phyloP scores from a whole-genome alignment of 2,888 invertebrate genomes.

The Crocallis elinguaria region DNA sequence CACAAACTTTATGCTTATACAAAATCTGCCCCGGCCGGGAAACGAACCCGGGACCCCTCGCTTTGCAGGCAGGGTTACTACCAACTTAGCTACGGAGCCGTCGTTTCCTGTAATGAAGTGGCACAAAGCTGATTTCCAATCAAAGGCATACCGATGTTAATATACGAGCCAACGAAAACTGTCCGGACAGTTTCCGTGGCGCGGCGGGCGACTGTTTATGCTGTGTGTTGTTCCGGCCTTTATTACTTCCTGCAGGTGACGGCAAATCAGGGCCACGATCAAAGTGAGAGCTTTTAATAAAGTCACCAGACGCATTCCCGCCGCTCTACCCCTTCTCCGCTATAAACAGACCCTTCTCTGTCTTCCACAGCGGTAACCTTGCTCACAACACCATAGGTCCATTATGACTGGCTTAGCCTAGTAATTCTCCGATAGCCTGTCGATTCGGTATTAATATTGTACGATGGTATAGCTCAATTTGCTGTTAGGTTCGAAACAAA shows the following conservation, averaged over 20 bases:
- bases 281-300: constrained; percentile 82
- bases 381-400: constrained; percentile 18
- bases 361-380: constrained; percentile 12
- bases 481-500: constrained; percentile 17
- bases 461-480: constrained; percentile 30
- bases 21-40: no score
- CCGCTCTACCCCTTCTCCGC: constrained; percentile 17
- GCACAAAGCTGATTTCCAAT: constrained; percentile 60
- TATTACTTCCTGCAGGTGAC: constrained; percentile 80
- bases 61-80: no score
- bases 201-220: constrained; percentile 60
- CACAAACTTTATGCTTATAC: no score
- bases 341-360: constrained; percentile 25
- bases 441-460: constrained; percentile 32
- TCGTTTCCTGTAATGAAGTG: constrained; percentile 72
- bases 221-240: constrained; percentile 61
- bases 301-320: constrained; percentile 54
- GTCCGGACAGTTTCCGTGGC: constrained; percentile 41
- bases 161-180: constrained; percentile 60
- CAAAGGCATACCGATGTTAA: constrained; percentile 73
- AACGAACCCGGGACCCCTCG: no score
- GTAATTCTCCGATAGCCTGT: constrained; percentile 24
- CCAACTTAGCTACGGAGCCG: no score
- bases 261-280: constrained; percentile 70
- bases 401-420: constrained; percentile 1